These are phyloP conservation scores for Lates calcarifer DNA, from an alignment of 2,113 vertebrate species.

Conservation along the genomic window DNA sequence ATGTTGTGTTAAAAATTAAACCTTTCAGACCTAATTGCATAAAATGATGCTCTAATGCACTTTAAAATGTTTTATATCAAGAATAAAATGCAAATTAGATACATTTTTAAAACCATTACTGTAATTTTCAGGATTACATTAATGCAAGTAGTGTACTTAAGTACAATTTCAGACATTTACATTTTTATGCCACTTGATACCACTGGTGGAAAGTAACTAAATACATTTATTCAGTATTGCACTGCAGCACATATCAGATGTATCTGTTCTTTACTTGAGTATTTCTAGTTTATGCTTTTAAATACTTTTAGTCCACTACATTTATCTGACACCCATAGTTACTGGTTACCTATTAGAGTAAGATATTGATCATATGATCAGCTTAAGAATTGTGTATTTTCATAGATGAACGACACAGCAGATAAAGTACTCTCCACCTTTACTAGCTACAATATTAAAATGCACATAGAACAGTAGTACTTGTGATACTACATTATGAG, in stretches of 20 bases:
- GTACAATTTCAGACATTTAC: no score
- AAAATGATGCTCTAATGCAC: neutral
- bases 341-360: neutral
- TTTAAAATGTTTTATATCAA: constrained; percentile 3
- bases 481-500: no score
- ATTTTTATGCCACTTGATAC: neutral
- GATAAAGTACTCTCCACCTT: neutral
- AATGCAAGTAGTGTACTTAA: neutral
- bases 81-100: neutral
- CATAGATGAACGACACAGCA: neutral
- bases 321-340: neutral
- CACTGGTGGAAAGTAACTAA: no score
- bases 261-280: neutral
- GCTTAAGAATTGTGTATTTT: neutral
- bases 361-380: neutral
- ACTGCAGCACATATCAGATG: neutral
- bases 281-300: neutral
- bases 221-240: neutral
- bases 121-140: neutral
- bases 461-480: neutral
- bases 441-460: neutral
- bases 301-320: neutral
- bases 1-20: neutral
- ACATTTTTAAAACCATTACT: neutral
- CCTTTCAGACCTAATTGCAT: neutral